Percentiles rank a stretch among this genome's conserved stretches.
phyloP scores from a whole-genome alignment of 2,888 invertebrate species.

The Sicus ferrugineus region DNA sequence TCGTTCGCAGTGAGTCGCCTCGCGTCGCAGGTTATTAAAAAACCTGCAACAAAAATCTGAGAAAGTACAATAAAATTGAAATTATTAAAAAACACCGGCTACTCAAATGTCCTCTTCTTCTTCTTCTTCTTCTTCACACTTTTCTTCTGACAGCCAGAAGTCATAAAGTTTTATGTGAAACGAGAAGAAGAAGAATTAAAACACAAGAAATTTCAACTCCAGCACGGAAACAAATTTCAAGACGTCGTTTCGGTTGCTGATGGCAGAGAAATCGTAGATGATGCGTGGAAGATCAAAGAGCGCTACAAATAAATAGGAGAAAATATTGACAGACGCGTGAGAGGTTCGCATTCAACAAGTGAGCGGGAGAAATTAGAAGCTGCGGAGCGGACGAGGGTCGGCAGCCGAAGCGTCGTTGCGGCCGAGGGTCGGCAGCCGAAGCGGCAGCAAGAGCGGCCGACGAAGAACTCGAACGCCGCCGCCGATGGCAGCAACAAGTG shows the following conservation, averaged over 20 bases:
- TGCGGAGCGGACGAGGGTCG: neutral
- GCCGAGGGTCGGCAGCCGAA: neutral
- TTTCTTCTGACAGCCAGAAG: too few relatives aligned
- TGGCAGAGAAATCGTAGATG: conserved; percentile 33
- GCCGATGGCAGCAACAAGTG: neutral
- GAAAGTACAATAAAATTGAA: neutral
- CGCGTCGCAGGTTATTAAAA: too few relatives aligned
- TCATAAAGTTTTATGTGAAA: conserved; percentile 8
- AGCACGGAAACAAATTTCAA: neutral
- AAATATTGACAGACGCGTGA: neutral
- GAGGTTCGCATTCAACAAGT: conserved; percentile 17
- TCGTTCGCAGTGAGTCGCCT: too few relatives aligned
- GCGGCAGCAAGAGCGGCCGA: neutral
- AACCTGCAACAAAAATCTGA: too few relatives aligned
- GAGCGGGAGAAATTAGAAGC: neutral
- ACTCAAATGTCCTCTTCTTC: too few relatives aligned
- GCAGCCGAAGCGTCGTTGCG: neutral
- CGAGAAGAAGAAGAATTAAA: neutral
- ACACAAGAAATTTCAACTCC: neutral
- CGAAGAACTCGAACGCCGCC: neutral
- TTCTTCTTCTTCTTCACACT: too few relatives aligned
- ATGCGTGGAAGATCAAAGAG: conserved; percentile 46
- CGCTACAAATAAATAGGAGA: conserved; percentile 26
- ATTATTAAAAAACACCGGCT: too few relatives aligned
- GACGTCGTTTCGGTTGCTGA: neutral